Evolutionary conservation across 2,113 vertebrate genomes (phyloP), one percentile per base, ranked within the genome.

Genomic region (Megaceryle torquata): DNA sequence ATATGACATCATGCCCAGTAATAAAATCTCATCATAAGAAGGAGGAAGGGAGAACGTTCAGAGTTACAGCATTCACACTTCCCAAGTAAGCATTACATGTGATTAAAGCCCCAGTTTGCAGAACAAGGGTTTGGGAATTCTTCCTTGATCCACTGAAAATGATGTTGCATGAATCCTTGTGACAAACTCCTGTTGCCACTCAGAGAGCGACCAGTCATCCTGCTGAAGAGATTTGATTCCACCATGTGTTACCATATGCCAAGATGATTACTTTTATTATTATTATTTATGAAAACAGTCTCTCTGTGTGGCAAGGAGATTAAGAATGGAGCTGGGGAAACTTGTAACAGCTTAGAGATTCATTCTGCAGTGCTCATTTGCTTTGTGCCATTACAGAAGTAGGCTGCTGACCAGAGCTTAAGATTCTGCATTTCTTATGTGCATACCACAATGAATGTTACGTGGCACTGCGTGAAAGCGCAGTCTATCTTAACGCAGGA

Each of bases 401-500:
- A 75, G 44, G 28, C 19, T 43, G 41, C 75, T 88, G 51, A n/a
- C n/a, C 56, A 82, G 44, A 75, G 29, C n/a, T 67, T n/a, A 41
- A 25, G 63, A 13, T 33, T 50, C 15, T 61, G 60, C 51, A 35
- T 67, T 60, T 85, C 54, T 85, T 14, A 7, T 29, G 43, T 60
- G 51, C 29, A 6, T 39, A 10, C 56, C 18, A 16, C 28, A 18
- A 63, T 37, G 80, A 35, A 11, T 5, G 16, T 82, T 59, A 19
- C 18, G 29, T 70, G 70, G 29, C 69, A 50, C 3, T 7, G 50
- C 24, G 50, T 77, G 77, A 9, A 70, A 61, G 37, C 22, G 50
- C 82, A 43, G 51, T 75, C 15, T 70, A 59, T 79, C 77, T 79
- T 82, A 65, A 75, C 86, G 82, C 81, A 87, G 74, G 69, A 84